A percentile compares a stretch with the other conserved stretches of the same genome.
Evolutionary conservation across 2,113 vertebrate genomes (phyloP).

Genomic region (Barbus barbus): DNA sequence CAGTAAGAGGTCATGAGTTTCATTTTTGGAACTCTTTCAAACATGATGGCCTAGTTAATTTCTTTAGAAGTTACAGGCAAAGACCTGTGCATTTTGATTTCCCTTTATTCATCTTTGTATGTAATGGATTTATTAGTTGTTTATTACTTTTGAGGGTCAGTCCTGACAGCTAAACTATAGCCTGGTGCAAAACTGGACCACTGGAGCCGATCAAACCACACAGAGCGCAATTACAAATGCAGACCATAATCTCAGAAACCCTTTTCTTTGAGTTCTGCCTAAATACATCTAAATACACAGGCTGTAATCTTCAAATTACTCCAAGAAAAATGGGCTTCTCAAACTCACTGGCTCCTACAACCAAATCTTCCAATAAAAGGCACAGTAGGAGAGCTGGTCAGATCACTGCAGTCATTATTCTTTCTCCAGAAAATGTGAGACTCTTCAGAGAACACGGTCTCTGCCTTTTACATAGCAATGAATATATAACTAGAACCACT

Average conservation of each 20-base stretch:
- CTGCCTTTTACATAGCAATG: background rate
- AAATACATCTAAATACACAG: slow-evolving; percentile 16
- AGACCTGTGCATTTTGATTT: background rate
- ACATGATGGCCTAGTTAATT: background rate
- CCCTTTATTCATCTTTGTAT: background rate
- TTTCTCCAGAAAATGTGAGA: background rate
- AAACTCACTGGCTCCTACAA: background rate
- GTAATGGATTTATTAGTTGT: background rate
- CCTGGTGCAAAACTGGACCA: background rate
- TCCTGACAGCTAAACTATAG: slow-evolving; percentile 19
- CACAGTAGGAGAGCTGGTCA: slow-evolving; percentile 24
- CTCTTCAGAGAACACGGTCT: background rate
- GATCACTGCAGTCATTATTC: slow-evolving; percentile 43
- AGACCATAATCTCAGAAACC: slow-evolving; percentile 36
- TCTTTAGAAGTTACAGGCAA: background rate
- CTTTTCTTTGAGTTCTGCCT: slow-evolving; percentile 32
- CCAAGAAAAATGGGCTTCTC: slow-evolving; percentile 13
- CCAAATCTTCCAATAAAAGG: background rate
- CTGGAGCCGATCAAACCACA: background rate
- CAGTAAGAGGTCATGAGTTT: background rate
- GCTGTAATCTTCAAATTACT: slow-evolving; percentile 37
- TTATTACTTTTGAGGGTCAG: slow-evolving; percentile 9
- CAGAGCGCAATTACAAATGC: background rate
- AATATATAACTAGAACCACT: background rate
- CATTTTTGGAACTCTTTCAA: background rate